These are phyloP conservation scores for Protophormia terraenovae DNA, from an alignment of 2,888 invertebrate genomes.

Conservation along the genomic window DNA sequence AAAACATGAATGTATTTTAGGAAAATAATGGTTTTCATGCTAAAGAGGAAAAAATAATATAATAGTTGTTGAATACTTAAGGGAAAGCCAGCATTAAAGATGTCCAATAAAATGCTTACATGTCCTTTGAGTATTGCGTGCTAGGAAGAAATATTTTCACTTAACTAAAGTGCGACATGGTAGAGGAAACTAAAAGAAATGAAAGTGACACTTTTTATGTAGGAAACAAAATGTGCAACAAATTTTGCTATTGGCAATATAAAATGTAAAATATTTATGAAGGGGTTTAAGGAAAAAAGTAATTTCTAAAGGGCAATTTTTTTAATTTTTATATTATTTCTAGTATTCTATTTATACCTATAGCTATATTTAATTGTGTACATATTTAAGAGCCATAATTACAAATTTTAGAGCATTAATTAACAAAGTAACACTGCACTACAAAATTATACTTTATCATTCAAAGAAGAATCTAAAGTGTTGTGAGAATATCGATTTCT, in stretches of 20 bases:
- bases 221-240: constrained; percentile 27
- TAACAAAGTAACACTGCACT: no score
- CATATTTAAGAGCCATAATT: no score
- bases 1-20: constrained; percentile 3
- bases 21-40: background rate
- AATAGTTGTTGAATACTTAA: background rate
- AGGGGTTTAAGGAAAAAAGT: background rate
- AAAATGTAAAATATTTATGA: background rate
- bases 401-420: no score
- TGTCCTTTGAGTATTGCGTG: constrained; percentile 67
- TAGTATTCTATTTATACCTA: no score
- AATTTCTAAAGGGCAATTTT: background rate
- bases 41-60: background rate
- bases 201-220: constrained; percentile 37
- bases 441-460: no score
- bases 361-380: no score
- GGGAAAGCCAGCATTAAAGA: constrained; percentile 28
- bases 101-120: constrained; percentile 51
- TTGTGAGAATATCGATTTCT: no score
- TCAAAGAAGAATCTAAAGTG: no score
- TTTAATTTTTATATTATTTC: no score
- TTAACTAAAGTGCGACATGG: constrained; percentile 14
- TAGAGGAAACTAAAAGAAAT: background rate
- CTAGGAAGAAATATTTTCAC: constrained; percentile 67
- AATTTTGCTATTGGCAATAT: background rate